These are phyloP conservation scores for Bombycilla garrulus DNA, from an alignment of 2,113 vertebrate genomes.

Conservation along the genomic window DNA sequence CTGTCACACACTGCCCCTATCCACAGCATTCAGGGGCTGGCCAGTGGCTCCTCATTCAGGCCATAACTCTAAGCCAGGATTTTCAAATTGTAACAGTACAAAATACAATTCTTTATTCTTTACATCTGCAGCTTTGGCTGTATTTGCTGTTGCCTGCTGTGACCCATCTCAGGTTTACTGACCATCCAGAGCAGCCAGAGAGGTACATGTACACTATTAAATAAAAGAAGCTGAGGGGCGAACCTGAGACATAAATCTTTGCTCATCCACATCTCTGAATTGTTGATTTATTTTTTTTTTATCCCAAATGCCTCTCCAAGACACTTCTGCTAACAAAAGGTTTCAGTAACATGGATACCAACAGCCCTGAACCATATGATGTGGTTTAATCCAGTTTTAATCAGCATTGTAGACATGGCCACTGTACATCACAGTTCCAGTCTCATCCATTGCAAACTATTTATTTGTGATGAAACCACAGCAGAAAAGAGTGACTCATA, in stretches of 20 bases:
- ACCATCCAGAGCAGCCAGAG: neutral
- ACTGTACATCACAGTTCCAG: neutral
- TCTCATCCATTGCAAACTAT: neutral
- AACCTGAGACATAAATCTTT: neutral
- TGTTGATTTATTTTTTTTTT: neutral
- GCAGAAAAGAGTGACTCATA: neutral
- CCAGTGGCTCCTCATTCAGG: neutral
- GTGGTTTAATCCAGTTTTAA: neutral
- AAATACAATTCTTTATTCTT: no score
- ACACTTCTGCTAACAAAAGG: neutral
- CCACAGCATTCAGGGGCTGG: neutral
- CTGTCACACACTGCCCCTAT: rapidly evolving
- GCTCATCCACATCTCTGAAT: neutral
- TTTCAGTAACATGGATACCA: neutral
- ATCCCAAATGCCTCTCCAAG: neutral
- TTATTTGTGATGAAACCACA: neutral
- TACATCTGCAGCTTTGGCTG: neutral
- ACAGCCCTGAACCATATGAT: neutral
- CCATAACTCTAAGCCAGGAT: neutral
- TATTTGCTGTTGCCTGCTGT: neutral
- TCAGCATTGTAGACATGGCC: neutral
- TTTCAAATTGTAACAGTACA: neutral
- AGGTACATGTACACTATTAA: neutral
- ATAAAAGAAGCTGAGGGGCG: neutral
- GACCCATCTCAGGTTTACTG: neutral